Base-by-base conservation (phyloP, 2,888 invertebrate species). In the Drosophila nr. perissopoda region DNA sequence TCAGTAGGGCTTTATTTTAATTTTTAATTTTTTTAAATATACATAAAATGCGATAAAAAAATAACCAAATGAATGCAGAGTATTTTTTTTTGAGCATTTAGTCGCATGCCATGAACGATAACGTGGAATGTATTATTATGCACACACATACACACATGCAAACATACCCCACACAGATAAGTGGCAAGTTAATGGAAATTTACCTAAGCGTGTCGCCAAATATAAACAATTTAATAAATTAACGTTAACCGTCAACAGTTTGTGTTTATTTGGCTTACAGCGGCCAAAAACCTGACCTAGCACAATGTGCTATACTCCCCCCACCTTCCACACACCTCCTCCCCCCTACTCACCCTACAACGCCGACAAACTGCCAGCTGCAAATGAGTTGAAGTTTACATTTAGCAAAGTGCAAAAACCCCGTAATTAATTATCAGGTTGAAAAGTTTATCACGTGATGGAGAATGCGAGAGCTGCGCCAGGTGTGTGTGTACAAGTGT, bases 371-470 rank as follows among this genome's bases (percentile, higher is more conserved):
- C 46, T 21, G 46, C 25, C 31, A 13, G 40, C 42, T 49, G 36
- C 40, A 16, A n/a, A 34, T 67, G 61, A 64, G 65, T 63, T 60
- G 62, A 75, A 79, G 78, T 79, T 79, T 79, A 79, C 78, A 79
- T 76, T 76, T 64, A 70, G 73, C 86, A 85, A 85, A 85, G 84
- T 85, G 83, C 84, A 88, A 85, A 86, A 86, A 88, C 84, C 84
- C 71, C 88, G 58, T 74, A 61, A 60, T 87, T 84, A 89, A 84
- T 87, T 89, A 84, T 77, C 81, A 72, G 63, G 82, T 71, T 71
- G 77, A 87, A 77, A 86, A 46, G 64, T 80, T 77, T 84, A 87
- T 89, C 86, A 87, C 86, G 86, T 87, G 86, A 87, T 84, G 78
- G 64, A 34, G 61, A 54, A 42, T 31, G 18, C 21, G 74, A 74